Base-by-base conservation (phyloP, 2,113 vertebrate species). In the Lontra canadensis region DNA sequence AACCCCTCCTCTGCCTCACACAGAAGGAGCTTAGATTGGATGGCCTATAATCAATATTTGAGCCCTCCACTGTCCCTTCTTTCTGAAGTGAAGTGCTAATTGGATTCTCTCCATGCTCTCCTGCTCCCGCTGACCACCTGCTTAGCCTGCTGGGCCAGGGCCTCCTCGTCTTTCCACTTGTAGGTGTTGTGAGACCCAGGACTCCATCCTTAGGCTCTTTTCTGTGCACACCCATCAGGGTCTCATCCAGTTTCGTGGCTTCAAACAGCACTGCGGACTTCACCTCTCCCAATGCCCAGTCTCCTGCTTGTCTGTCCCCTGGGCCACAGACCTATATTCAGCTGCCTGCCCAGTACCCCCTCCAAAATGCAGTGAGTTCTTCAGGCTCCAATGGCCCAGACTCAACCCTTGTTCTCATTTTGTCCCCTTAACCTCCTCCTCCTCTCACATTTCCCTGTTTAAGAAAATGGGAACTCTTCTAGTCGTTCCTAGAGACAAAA, bases 1-100 rank as follows among this genome's bases (percentile, higher is more conserved):
- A 61, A 4, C 61, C 9, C 61, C 15, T 34, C 12, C 73, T n/a
- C 82, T 18, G 8, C 36, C 57, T 84, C 34, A 20, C 8, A 1
- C 8, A 10, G 44, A 6, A 20, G 13, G 47, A 39, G 69, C 36
- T 57, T 76, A 29, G 44, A 14, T 2, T 0, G 0, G 1, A 5
- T 15, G 21, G 23, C 55, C 29, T 23, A 17, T 39, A 23, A 10
- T 71, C 11, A 20, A 63, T 6, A 0, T 23, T 39, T 25, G 52
- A 44, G 57, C n/a, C 26, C 36, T 9, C 9, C 13, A 10, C 11
- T 17, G 3, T 34, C 26, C 76, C 34, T 52, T 80, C 76, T 6
- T 20, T 29, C 31, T 18, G 8, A 47, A 7, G 14, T 14, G 8
- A 55, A 1, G 4, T 2, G 49, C 49, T 67, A 10, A 34, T 8